Evolutionary conservation across 2,888 invertebrate genomes (phyloP).

Genomic region (Synanthedon myopaeformis): DNA sequence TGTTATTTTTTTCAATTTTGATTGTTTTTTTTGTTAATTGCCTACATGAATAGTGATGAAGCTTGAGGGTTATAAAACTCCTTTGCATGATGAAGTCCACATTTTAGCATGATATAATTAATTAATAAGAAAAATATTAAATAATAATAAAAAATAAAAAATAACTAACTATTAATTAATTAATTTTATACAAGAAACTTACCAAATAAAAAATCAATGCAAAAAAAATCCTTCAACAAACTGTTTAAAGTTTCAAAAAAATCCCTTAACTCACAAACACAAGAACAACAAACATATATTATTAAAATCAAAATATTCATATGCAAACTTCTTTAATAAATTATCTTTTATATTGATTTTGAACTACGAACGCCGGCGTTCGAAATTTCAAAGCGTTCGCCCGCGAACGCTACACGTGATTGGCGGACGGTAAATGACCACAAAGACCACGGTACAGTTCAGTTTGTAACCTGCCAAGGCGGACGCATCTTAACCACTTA

Average conservation of each 20-base stretch:
- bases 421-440: constrained; percentile 50
- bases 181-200: too few species aligned
- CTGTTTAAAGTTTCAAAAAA: not conserved
- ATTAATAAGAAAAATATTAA: too few species aligned
- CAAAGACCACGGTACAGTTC: constrained; percentile 21
- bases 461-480: constrained; percentile 14
- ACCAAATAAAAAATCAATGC: too few species aligned
- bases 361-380: not conserved
- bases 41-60: too few species aligned
- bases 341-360: not conserved
- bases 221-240: not conserved
- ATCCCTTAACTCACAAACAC: not conserved
- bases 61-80: too few species aligned
- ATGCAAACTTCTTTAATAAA: not conserved
- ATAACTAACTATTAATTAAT: too few species aligned
- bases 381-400: constrained; percentile 17
- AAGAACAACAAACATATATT: not conserved
- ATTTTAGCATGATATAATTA: too few species aligned
- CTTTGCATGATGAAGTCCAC: too few species aligned
- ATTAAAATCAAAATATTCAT: not conserved
- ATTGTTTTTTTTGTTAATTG: too few species aligned
- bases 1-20: too few species aligned
- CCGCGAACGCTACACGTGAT: constrained; percentile 41
- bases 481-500: constrained; percentile 16
- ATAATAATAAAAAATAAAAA: too few species aligned